Base-by-base conservation (phyloP, 2,113 vertebrate genomes). In the Alligator sinensis region DNA sequence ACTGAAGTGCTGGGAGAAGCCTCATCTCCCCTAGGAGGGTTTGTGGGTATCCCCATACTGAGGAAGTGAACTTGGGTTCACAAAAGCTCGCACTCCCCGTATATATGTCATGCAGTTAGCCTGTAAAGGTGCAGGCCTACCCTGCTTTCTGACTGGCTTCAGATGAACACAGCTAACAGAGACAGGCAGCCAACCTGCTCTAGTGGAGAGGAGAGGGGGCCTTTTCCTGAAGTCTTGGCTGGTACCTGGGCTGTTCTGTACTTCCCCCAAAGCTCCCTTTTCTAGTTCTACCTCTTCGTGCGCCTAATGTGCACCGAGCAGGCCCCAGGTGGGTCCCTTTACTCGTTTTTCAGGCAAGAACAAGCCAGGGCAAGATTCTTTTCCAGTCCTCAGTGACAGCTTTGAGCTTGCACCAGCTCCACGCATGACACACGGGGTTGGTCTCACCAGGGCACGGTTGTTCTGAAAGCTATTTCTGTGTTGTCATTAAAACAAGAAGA, bases 401-500 rank as follows among this genome's bases (percentile, higher is more conserved):
- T 30, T n/a, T 30, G 15, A 30, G n/a, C n/a, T 30, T 13, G 62
- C 28, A 9, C 4, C n/a, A 34, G 24, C n/a, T 19, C 66, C n/a
- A 30, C 2, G 47, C 47, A 47, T 47, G 47, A 47, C 47, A 47
- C 8, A 47, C 47, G 47, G 47, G 66, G n/a, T 19, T 11, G n/a
- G n/a, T 30, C 66, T n/a, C 66, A 70, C 9, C 2, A 28, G 15
- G 4, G 16, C n/a, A 10, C 11, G 28, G 28, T n/a, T n/a, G 63
- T 66, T 68, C n/a, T 19, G 16, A 68, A 68, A 68, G n/a, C 66
- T n/a, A 68, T 30, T 30, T 70, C 19, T 16, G 11, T 68, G 30
- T 34, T 47, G 3, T 21, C 27, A 27, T 16, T 16, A 9, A 5
- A 2, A 13, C 3, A 25, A 55, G 4, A 15, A 0, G 1, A 19